Conservation (phyloP, 1,140 invertebrate species). For the Bombus ignitus region DNA sequence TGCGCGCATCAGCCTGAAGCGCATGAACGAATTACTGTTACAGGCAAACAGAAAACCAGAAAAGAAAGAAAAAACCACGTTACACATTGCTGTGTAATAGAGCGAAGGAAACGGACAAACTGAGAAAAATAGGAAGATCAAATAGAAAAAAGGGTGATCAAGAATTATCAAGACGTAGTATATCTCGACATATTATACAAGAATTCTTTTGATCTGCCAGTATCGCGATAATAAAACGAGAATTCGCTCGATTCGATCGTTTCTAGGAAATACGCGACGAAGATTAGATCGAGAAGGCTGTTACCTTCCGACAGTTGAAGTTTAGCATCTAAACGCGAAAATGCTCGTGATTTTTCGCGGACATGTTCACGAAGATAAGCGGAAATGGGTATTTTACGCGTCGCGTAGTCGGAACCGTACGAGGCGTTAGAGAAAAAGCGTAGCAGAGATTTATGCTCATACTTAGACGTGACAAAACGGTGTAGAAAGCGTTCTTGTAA, state of each 20-base stretch:
- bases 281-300: background rate
- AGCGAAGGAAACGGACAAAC: too few relatives aligned
- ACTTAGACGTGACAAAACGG: background rate
- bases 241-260: background rate
- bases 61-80: background rate
- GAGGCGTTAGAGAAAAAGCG: background rate
- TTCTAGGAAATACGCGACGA: background rate
- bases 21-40: background rate
- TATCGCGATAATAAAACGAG: background rate
- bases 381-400: constrained; percentile 25
- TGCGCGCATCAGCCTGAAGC: background rate
- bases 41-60: constrained; percentile 37
- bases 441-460: constrained; percentile 18
- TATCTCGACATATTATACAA: too few relatives aligned
- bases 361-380: constrained; percentile 11
- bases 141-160: background rate
- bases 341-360: background rate
- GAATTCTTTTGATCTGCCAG: background rate
- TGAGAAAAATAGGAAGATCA: background rate
- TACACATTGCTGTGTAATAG: background rate
- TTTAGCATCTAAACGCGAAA: background rate
- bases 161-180: too few relatives aligned
- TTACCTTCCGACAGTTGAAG: background rate
- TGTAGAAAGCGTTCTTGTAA: constrained; percentile 29
- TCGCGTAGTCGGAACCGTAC: background rate